phyloP scores from a whole-genome alignment of 2,888 invertebrate genomes.

The Ctena decussata region DNA sequence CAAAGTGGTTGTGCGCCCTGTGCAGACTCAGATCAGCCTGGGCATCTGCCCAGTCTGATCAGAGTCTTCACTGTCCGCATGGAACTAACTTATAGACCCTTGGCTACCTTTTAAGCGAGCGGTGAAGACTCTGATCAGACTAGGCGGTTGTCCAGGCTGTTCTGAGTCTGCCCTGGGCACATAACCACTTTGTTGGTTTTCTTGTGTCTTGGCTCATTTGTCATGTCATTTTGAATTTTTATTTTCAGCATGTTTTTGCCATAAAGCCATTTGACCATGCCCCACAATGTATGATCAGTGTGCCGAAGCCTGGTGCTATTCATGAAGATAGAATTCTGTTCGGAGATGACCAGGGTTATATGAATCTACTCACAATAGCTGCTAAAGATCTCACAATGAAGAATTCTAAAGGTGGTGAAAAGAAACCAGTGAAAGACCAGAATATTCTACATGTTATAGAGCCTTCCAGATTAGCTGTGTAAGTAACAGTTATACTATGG shows the following conservation, averaged over 20 bases:
- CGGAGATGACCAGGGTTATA: slow-evolving; percentile 86
- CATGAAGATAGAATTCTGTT: slow-evolving; percentile 83
- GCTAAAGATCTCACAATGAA: slow-evolving; percentile 84
- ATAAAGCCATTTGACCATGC: slow-evolving; percentile 85
- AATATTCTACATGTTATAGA: slow-evolving; percentile 76
- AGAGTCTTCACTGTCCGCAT: no score
- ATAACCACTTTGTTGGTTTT: no score
- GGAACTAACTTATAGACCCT: no score
- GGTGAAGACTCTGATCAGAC: no score
- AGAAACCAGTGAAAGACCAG: slow-evolving; percentile 70
- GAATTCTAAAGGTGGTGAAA: slow-evolving; percentile 79
- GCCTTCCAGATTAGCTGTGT: slow-evolving; percentile 82
- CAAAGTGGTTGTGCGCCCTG: no score
- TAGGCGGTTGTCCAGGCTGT: no score
- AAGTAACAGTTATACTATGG: slow-evolving; percentile 43
- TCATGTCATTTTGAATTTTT: no score
- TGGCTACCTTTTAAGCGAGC: no score
- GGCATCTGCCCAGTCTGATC: no score
- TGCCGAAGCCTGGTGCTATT: slow-evolving; percentile 71
- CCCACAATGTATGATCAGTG: slow-evolving; percentile 83
- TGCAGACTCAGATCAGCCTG: no score
- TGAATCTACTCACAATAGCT: slow-evolving; percentile 81
- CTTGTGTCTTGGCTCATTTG: no score
- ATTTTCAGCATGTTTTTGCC: slow-evolving; percentile 82
- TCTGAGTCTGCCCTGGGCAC: no score